These are phyloP conservation scores for Hedya salicella DNA, from an alignment of 2,888 invertebrate species.

Conservation along the genomic window DNA sequence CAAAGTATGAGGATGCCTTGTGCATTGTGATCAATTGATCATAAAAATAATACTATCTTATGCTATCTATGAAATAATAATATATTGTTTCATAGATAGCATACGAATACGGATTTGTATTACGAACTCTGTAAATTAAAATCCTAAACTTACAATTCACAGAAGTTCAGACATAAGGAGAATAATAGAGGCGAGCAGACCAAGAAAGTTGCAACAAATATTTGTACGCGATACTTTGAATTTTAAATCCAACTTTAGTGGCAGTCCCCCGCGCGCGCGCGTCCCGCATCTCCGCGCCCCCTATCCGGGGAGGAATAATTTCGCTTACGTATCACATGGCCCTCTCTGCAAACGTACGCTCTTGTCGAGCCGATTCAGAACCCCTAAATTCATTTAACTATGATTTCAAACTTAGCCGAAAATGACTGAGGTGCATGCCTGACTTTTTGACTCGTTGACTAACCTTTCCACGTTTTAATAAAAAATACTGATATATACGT, in stretches of 20 bases:
- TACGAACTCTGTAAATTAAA: too few species aligned
- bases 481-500: too few species aligned
- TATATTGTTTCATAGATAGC: too few species aligned
- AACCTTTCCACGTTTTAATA: too few species aligned
- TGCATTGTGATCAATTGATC: too few species aligned
- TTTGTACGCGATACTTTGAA: conserved; percentile 34
- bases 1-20: too few species aligned
- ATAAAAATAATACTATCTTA: too few species aligned
- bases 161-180: background rate
- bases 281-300: conserved; percentile 8
- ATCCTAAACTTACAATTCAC: too few species aligned
- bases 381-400: conserved; percentile 27
- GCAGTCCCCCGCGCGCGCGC: conserved; percentile 12
- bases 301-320: conserved; percentile 43
- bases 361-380: conserved; percentile 15
- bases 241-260: conserved; percentile 30
- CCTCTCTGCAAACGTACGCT: conserved; percentile 40
- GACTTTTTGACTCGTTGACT: too few species aligned
- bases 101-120: too few species aligned
- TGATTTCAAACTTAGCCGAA: conserved; percentile 6
- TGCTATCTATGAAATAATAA: too few species aligned
- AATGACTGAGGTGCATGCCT: too few species aligned
- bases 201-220: conserved; percentile 31
- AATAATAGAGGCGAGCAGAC: background rate
- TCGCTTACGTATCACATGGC: conserved; percentile 44